Base-by-base conservation (phyloP, 2,797 vertebrate genomes). In the Pseudotriccus pelzelni region DNA sequence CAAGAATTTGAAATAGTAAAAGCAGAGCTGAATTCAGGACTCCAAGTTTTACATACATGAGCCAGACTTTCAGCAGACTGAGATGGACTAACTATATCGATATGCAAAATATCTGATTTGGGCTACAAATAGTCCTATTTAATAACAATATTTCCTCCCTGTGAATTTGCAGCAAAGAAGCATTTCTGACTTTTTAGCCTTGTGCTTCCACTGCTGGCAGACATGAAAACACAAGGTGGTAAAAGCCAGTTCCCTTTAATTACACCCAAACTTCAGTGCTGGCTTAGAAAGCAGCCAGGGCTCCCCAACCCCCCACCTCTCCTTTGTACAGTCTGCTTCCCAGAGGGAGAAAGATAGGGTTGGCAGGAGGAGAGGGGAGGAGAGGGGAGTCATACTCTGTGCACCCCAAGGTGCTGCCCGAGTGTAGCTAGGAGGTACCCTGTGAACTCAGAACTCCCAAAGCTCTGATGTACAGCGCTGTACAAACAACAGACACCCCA, bases 371-470 rank as follows among this genome's bases (percentile, higher is more conserved):
- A 25, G 19, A 37, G 14, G 6, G 13, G 15, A 43, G 12, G 23
- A 19, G 32, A 62, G 14, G 10, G 18, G 12, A 55, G 16, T 9
- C 3, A 50, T 16, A 9, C 10, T 50, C 30, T 0, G 0, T 25
- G 17, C 24, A 63, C 6, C 13, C 49, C 3, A 3, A 20, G 8
- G 22, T 52, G 39, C 27, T 58, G 17, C n/a, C 3, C 2, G 14
- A 17, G 5, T 47, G 23, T 30, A 74, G 19, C 10, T 32, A 22
- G 52, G 27, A 94, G 25, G 11, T 14, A 39, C 0, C 8, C 22
- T 27, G 1, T 2, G 7, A 67, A n/a, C 14, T 50, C 2, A 1
- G 39, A 34, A 16, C 17, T 93, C 70, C 58, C 9, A 28, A 2
- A 39, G 22, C 9, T 74, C 49, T 64, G 20, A 52, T 6, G 17